Base-by-base conservation (phyloP, 2,797 vertebrate genomes). In the Micromesistius poutassou region DNA sequence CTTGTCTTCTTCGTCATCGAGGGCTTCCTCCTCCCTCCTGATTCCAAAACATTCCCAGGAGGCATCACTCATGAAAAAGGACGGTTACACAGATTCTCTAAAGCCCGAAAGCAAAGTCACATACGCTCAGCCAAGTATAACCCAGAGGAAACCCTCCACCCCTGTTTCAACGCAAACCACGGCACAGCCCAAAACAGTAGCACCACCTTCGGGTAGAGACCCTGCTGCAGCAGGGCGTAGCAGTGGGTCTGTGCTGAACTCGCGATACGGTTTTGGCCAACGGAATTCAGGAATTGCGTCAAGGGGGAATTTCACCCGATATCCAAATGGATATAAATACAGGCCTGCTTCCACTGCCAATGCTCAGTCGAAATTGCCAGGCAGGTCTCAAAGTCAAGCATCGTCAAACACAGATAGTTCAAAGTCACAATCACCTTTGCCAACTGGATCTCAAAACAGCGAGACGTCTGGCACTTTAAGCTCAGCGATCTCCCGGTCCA, bases 271-370 rank as follows among this genome's bases (percentile, higher is more conserved):
- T 73, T 87, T 86, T 72, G 84, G 88, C 28, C 88, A 87, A 80
- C 91, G 91, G 85, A 83, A 91, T 75, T 82, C 89, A 13, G 91
- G 89, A 38, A 50, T 83, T 85, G 81, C 82, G 7, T 76, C 78
- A 1, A 89, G 92, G 83, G 88, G 89, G n/a, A 93, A 92, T 87
- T 86, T 79, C 30, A 88, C 88, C 14, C 88, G 89, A 83, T 30
- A 86, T 55, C 68, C 78, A 22, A 91, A 86, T 74, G 91, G 89
- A 73, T 82, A 85, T 73, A 94, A 91, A 82, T 82, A 92, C 40
- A 83, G 87, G 80, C 84, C 81, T 77, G 77, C 46, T 35, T 77
- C 81, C 3, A 79, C 88, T 1, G 1, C 87, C 2, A 86, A 82
- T 62, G 80, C 90, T 66, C 89, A 12, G 40, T 87, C 87, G 0